Evolutionary conservation across 2,797 vertebrate genomes (phyloP).

Genomic region (Cossypha dichroa): DNA sequence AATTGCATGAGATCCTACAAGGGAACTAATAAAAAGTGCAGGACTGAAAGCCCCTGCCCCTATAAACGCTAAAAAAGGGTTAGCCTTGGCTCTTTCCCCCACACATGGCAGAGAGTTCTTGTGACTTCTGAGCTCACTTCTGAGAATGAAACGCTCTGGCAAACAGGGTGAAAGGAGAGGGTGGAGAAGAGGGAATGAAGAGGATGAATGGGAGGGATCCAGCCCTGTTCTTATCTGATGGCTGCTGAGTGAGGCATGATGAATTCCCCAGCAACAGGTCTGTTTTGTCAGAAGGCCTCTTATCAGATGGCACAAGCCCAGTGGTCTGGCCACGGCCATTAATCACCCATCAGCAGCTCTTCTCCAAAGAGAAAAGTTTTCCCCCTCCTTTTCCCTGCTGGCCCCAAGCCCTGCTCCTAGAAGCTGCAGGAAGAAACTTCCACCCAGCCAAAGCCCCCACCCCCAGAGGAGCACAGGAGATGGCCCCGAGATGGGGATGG

Average conservation of each 20-base stretch:
- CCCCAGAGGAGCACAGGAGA: background rate
- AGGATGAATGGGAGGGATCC: slow-evolving; percentile 32
- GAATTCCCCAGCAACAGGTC: slow-evolving; percentile 63
- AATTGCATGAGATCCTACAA: background rate
- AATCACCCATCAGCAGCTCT: slow-evolving; percentile 27
- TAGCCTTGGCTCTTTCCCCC: background rate
- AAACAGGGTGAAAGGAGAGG: slow-evolving; percentile 56
- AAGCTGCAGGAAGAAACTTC: background rate
- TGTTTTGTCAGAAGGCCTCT: slow-evolving; percentile 66
- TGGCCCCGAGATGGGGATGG: background rate
- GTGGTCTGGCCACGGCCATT: slow-evolving; percentile 7
- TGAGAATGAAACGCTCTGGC: slow-evolving; percentile 31
- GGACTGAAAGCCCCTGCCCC: background rate
- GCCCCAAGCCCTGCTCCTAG: background rate
- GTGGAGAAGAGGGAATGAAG: slow-evolving; percentile 44
- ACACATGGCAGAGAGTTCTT: background rate
- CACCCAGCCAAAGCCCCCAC: background rate
- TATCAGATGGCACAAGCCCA: slow-evolving; percentile 62
- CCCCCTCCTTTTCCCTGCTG: background rate
- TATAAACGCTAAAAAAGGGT: background rate
- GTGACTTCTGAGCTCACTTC: background rate
- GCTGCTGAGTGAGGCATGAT: slow-evolving; percentile 57
- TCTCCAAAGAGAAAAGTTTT: background rate
- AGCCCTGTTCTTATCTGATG: slow-evolving; percentile 39
- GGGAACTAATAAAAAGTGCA: background rate